phyloP scores from a whole-genome alignment of 1,140 invertebrate genomes.

The Colletes latitarsis region DNA sequence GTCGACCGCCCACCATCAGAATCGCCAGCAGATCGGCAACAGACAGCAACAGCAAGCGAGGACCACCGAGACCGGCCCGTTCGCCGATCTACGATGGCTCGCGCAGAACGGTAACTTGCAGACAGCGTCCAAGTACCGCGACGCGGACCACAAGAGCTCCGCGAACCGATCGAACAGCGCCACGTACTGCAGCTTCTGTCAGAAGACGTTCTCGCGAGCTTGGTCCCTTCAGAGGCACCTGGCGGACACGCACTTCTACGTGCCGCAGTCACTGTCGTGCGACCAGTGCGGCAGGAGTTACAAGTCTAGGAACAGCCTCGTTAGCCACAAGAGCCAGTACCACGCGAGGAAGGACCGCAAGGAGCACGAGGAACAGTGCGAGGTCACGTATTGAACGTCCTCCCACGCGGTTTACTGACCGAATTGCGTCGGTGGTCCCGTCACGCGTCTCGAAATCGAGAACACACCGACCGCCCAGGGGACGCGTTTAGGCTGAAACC shows the following conservation, averaged over 20 bases:
- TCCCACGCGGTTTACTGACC: conserved; percentile 20
- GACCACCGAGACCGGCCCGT: conserved; percentile 27
- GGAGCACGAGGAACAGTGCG: conserved; percentile 64
- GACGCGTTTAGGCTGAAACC: too few species aligned
- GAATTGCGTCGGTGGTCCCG: conserved; percentile 16
- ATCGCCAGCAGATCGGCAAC: background rate
- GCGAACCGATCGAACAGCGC: conserved; percentile 55
- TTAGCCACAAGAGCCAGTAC: conserved; percentile 82
- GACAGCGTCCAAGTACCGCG: conserved; percentile 21
- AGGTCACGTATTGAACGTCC: conserved; percentile 63
- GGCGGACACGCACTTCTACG: conserved; percentile 81
- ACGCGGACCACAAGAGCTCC: conserved; percentile 35
- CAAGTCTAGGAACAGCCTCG: conserved; percentile 81
- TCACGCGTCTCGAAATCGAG: background rate
- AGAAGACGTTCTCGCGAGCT: conserved; percentile 80
- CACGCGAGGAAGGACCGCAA: conserved; percentile 77
- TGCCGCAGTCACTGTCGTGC: conserved; percentile 80
- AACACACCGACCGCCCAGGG: too few species aligned
- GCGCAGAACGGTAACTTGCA: conserved; percentile 31
- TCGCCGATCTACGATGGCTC: conserved; percentile 52
- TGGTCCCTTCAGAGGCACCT: conserved; percentile 82
- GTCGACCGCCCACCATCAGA: background rate
- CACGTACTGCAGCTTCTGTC: conserved; percentile 80
- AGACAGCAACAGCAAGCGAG: conserved; percentile 28
- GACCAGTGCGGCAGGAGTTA: conserved; percentile 81